Conservation (phyloP, 2,113 vertebrate genomes). For the Carassius auratus region DNA sequence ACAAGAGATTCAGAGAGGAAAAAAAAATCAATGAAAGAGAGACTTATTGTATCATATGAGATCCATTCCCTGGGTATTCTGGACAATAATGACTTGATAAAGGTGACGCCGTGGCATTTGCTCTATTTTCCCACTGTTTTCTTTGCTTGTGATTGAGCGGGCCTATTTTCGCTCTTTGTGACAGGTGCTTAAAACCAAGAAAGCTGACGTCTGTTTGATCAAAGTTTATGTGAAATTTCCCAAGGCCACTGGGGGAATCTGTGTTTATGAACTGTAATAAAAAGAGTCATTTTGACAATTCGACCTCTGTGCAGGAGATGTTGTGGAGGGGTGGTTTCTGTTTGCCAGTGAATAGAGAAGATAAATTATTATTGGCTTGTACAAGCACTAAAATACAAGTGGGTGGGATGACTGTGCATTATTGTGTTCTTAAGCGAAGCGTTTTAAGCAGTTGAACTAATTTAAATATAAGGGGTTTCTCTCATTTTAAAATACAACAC, state of each 20-base stretch:
- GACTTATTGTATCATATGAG: constrained; percentile 84
- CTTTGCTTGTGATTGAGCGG: constrained; percentile 78
- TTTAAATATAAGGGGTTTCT: background rate
- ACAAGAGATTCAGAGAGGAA: constrained; percentile 39
- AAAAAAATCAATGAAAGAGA: constrained; percentile 65
- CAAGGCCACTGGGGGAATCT: constrained; percentile 84
- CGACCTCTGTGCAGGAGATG: constrained; percentile 80
- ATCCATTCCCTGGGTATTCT: constrained; percentile 77
- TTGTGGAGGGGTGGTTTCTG: constrained; percentile 76
- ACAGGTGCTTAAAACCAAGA: constrained; percentile 75
- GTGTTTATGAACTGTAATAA: constrained; percentile 99
- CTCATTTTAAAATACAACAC: background rate
- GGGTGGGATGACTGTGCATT: constrained; percentile 18
- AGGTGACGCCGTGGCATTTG: constrained; percentile 79
- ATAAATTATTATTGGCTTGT: constrained; percentile 56
- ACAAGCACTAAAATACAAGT: constrained; percentile 26
- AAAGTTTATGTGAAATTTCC: constrained; percentile 97
- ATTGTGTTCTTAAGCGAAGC: background rate
- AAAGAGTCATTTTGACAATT: constrained; percentile 99
- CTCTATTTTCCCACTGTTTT: constrained; percentile 80
- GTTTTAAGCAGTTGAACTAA: constrained; percentile 10
- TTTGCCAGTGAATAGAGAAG: constrained; percentile 82
- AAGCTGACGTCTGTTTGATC: constrained; percentile 91
- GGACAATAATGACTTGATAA: constrained; percentile 84
- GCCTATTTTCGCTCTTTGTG: constrained; percentile 75